Base-by-base conservation (phyloP, 2,113 vertebrate genomes). In the Albula glossodonta region DNA sequence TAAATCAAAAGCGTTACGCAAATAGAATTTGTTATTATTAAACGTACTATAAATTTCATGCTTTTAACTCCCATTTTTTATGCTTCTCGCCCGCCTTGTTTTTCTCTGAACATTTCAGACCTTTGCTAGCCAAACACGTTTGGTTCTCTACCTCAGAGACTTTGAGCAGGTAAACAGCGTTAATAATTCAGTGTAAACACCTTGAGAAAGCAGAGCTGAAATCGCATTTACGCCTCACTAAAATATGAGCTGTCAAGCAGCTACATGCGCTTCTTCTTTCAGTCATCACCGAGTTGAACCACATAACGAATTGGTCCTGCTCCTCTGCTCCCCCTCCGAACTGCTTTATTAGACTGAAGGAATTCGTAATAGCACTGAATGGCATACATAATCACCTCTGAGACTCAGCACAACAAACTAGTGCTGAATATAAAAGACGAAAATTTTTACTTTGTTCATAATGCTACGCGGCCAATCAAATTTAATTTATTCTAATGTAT, bases 401-500 rank as follows among this genome's bases (percentile, higher is more conserved):
- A 94, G 92, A 93, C 87, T 0, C 83, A 91, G 87, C 86, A 92
- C 85, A 94, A 95, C 87, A 94, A 94, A 94, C 87, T 80, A 90
- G 89, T 89, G 88, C 88, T 87, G 92, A 92, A 95, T 93, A 93
- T 90, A 89, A 93, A 92, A 93, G 88, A 87, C 85, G 53, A 88
- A 41, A 92, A 89, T 92, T 94, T 91, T 86, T 13, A 87, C 90
- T 93, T 93, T 92, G 94, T 95, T 96, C 92, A 90, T 92, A 93
- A 88, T 94, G 93, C 90, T 93, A 92, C 90, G 87, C 88, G 88
- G 92, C 91, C 92, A 96, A 94, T 96, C 93, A 95, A 93, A 96
- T 93, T 94, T 94, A 96, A 97, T 95, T 92, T 95, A 96, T 95
- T 96, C 89, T 96, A 96, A 97, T 96, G 91, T 90, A 95, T 94